Evolutionary conservation across 1,140 invertebrate genomes (phyloP).

Genomic region (Drosophila repletoides): DNA sequence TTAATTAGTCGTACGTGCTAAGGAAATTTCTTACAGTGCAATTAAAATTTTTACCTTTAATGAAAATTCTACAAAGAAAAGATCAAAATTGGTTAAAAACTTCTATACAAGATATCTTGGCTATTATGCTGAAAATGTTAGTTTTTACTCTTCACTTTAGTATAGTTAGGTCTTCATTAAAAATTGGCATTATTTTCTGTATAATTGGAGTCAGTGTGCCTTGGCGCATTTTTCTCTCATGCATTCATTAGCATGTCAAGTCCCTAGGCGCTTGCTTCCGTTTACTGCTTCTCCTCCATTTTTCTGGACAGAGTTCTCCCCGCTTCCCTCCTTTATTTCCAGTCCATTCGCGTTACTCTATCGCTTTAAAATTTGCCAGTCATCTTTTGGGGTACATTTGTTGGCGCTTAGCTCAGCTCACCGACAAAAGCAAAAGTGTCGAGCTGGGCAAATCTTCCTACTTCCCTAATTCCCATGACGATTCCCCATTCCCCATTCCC

Average conservation of each 20-base stretch:
- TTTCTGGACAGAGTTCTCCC: neutral
- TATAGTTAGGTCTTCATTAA: too few relatives aligned
- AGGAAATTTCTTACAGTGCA: too few relatives aligned
- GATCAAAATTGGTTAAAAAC: too few relatives aligned
- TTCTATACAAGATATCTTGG: too few relatives aligned
- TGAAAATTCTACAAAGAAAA: too few relatives aligned
- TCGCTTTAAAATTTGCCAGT: conserved; percentile 34
- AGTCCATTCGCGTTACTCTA: conserved; percentile 2
- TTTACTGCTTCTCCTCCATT: neutral
- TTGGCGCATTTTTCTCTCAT: neutral
- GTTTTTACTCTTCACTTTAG: neutral
- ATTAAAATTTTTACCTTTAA: too few relatives aligned
- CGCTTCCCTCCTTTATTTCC: neutral
- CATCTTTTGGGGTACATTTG: conserved; percentile 15
- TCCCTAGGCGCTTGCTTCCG: conserved; percentile 6
- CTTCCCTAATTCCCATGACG: neutral
- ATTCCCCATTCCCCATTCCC: neutral
- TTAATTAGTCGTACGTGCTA: too few relatives aligned
- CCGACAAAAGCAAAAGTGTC: conserved; percentile 32
- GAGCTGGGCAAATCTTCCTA: conserved; percentile 12
- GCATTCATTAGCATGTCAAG: conserved; percentile 38
- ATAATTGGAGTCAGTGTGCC: neutral
- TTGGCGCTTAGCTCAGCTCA: neutral
- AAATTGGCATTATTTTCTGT: too few relatives aligned
- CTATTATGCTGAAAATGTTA: too few relatives aligned